Evolutionary conservation across 2,888 invertebrate genomes (phyloP).

Genomic region (Alcis repandata): DNA sequence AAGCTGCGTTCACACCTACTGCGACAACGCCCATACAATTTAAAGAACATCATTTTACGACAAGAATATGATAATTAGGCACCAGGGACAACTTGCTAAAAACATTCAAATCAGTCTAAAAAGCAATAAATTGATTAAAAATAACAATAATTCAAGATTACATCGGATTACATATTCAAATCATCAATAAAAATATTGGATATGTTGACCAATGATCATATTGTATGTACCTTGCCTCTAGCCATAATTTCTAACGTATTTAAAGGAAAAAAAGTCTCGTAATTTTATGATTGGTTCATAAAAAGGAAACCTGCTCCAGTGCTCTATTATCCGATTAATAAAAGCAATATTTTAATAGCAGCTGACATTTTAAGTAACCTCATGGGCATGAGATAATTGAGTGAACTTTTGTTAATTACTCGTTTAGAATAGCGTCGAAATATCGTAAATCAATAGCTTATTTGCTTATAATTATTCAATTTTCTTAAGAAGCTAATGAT

Average conservation of each 20-base stretch:
- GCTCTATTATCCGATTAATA: slow-evolving; percentile 40
- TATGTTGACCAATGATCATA: background rate
- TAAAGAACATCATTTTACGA: slow-evolving; percentile 12
- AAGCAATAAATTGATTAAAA: slow-evolving; percentile 16
- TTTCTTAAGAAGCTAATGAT: slow-evolving; percentile 4
- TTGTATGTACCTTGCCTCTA: background rate
- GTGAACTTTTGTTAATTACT: slow-evolving; percentile 44
- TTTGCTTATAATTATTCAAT: slow-evolving; percentile 36
- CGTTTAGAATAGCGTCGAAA: slow-evolving; percentile 29
- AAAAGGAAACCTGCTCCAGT: slow-evolving; percentile 43
- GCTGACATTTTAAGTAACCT: slow-evolving; percentile 43
- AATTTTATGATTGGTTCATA: slow-evolving; percentile 31
- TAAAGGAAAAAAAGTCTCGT: slow-evolving; percentile 11
- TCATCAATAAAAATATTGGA: slow-evolving; percentile 5
- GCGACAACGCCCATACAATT: slow-evolving; percentile 21
- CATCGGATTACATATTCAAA: slow-evolving; percentile 11
- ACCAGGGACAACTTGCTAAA: background rate
- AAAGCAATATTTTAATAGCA: slow-evolving; percentile 34
- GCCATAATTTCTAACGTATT: slow-evolving; percentile 17
- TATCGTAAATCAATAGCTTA: slow-evolving; percentile 43
- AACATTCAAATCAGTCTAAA: slow-evolving; percentile 8
- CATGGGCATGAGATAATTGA: slow-evolving; percentile 40
- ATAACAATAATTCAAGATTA: slow-evolving; percentile 22
- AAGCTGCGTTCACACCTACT: slow-evolving; percentile 21
- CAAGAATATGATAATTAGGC: slow-evolving; percentile 1